Evolutionary conservation across 2,113 vertebrate genomes (phyloP), one percentile per base, ranked within the genome.

Genomic region (Recurvirostra avosetta): DNA sequence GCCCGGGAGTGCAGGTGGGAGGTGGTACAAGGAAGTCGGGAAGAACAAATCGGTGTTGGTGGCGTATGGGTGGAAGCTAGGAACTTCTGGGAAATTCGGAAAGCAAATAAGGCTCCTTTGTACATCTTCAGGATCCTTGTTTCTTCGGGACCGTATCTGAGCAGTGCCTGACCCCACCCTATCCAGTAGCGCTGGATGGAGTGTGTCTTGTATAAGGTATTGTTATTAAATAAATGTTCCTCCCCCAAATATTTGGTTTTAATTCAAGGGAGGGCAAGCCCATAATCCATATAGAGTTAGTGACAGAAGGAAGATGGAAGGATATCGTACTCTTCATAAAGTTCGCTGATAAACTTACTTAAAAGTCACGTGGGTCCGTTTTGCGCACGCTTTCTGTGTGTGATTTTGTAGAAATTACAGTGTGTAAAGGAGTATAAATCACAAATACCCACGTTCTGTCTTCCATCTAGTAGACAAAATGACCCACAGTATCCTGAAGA

Each of bases 281-380:
- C 1, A 2, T 63, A 47, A 34, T 49, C 36, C 1, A 0, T 32
- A 9, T 1, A 12, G 29, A 55, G 34, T 22, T 47, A 80, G n/a
- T 0, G 4, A 26, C 50, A 49, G 43, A 75, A 78, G 26, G 30
- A 80, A 72, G 11, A 27, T 71, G 36, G 20, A 75, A 78, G 61
- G 25, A 63, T 85, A 6, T 55, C 3, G 0, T 55, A 14, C 13
- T 11, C 11, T 53, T 87, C 0, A 2, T 75, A 5, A 76, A 87
- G 29, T 85, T 76, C 76, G 13, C 12, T 59, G 25, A 16, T 76
- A 71, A 83, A 61, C 6, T 50, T 62, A 32, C 12, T 55, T 50
- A 52, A 38, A 89, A 89, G 8, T 59, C 13, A 3, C 8, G 4
- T 25, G 29, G 36, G 22, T 13, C 30, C 2, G 3, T 79, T 81